Percentiles rank a stretch among this genome's conserved stretches.
Evolutionary conservation across 2,888 invertebrate species (phyloP).

Genomic region (Catocala fraxini): DNA sequence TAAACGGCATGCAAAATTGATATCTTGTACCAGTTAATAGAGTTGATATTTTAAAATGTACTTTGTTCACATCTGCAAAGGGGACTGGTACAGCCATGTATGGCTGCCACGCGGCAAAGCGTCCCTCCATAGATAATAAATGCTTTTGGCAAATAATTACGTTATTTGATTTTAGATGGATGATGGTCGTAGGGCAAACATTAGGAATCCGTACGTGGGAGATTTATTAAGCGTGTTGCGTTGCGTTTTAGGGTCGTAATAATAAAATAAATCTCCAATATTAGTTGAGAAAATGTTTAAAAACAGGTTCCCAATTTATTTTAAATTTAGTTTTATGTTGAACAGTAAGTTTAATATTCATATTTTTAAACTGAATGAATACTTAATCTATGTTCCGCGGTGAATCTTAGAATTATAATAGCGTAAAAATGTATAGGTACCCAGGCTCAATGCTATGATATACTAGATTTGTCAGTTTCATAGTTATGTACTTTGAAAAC

Average conservation of each 20-base stretch:
- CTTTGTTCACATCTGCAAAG: conserved; percentile 22
- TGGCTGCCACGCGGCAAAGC: conserved; percentile 76
- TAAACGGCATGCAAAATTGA: neutral
- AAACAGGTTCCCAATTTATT: too few species aligned
- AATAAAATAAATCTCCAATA: neutral
- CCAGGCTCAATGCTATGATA: too few species aligned
- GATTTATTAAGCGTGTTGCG: conserved; percentile 58
- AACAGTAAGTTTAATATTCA: too few species aligned
- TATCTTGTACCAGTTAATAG: conserved; percentile 2
- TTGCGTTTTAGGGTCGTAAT: conserved; percentile 46
- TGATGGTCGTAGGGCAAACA: conserved; percentile 82
- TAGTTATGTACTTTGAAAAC: too few species aligned
- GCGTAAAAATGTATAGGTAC: too few species aligned
- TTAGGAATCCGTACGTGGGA: conserved; percentile 75
- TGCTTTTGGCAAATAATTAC: conserved; percentile 86
- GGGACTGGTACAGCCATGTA: conserved; percentile 42
- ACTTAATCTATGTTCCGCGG: too few species aligned
- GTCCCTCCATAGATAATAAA: conserved; percentile 82
- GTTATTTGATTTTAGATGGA: conserved; percentile 85
- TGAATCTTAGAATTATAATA: too few species aligned
- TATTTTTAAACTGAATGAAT: too few species aligned
- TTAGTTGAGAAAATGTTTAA: neutral
- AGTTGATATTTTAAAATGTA: conserved; percentile 8
- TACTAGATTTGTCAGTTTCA: too few species aligned
- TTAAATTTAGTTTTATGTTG: too few species aligned